A percentile compares a stretch with the other conserved stretches of the same genome.
Conservation (phyloP, 30 jellyfish, hydroid and myxozoan genomes). For the Aurelia sp. region DNA sequence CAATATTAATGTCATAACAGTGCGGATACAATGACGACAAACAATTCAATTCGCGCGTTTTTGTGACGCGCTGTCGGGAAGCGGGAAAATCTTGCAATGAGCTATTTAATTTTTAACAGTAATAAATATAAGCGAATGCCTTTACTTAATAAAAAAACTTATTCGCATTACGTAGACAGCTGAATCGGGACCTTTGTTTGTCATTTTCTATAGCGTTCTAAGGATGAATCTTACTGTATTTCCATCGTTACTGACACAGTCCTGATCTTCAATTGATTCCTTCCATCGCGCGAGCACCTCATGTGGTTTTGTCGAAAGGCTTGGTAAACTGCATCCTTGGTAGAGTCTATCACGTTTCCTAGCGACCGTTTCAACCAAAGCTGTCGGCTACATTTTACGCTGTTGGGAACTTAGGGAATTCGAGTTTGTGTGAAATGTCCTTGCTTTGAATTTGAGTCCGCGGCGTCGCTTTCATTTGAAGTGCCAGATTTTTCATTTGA, state of each 20-base stretch:
- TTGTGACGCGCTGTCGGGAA: slow-evolving; percentile 31
- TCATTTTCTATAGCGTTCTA: slow-evolving; percentile 5
- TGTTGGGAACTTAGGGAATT: slow-evolving; percentile 3
- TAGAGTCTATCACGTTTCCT: slow-evolving; percentile 20
- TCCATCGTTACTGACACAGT: slow-evolving; percentile 45
- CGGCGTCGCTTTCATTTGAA: too few relatives aligned
- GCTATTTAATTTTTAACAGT: slow-evolving; percentile 43
- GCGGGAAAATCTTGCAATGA: slow-evolving; percentile 2
- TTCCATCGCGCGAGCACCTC: slow-evolving; percentile 15
- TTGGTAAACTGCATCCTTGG: slow-evolving; percentile 1
- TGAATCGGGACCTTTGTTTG: slow-evolving; percentile 44
- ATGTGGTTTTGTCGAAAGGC: slow-evolving; percentile 47
- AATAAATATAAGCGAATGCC: slow-evolving; percentile 14
- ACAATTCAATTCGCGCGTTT: slow-evolving; percentile 24
- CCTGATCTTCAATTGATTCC: slow-evolving; percentile 20
- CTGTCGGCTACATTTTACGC: slow-evolving; percentile 29
- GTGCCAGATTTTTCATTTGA: too few relatives aligned
- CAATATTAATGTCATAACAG: slow-evolving; percentile 42
- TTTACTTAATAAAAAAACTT: slow-evolving; percentile 10
- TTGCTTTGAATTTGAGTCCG: too few relatives aligned
- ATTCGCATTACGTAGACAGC: slow-evolving; percentile 45
- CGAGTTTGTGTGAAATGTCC: too few relatives aligned
- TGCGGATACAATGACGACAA: slow-evolving; percentile 5
- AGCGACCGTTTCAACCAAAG: slow-evolving; percentile 25
- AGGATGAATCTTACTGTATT: slow-evolving; percentile 11